Evolutionary conservation across 2,113 vertebrate species (phyloP).

Genomic region (Malurus alboscapulatus): DNA sequence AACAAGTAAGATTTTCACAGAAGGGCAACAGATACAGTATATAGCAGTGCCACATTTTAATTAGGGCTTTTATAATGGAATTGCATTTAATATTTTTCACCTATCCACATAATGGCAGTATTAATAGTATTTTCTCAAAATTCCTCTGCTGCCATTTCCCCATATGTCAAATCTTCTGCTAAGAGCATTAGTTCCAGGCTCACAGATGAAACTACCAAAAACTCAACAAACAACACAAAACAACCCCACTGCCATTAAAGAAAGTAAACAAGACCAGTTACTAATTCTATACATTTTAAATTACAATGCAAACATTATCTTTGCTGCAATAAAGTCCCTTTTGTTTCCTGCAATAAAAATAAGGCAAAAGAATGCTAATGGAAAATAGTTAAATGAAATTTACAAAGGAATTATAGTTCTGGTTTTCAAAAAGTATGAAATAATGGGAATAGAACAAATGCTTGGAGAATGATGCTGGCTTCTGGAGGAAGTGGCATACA

Average conservation of each 20-base stretch:
- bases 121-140: neutral
- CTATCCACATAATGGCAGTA: neutral
- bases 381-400: neutral
- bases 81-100: neutral
- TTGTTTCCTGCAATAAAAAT: neutral
- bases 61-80: neutral
- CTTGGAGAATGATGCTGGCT: neutral
- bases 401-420: neutral
- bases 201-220: neutral
- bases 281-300: neutral
- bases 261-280: neutral
- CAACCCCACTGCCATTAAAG: accelerated
- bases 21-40: neutral
- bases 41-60: neutral
- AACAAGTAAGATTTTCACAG: neutral
- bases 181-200: neutral
- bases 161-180: neutral
- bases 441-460: neutral
- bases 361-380: neutral
- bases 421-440: neutral
- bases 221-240: neutral
- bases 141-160: neutral
- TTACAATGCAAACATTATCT: neutral
- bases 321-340: neutral
- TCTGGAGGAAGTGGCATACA: neutral